A percentile compares a stretch with the other conserved stretches of the same genome.
Conservation (phyloP, 1,140 invertebrate genomes). For the Bombus breviceps region DNA sequence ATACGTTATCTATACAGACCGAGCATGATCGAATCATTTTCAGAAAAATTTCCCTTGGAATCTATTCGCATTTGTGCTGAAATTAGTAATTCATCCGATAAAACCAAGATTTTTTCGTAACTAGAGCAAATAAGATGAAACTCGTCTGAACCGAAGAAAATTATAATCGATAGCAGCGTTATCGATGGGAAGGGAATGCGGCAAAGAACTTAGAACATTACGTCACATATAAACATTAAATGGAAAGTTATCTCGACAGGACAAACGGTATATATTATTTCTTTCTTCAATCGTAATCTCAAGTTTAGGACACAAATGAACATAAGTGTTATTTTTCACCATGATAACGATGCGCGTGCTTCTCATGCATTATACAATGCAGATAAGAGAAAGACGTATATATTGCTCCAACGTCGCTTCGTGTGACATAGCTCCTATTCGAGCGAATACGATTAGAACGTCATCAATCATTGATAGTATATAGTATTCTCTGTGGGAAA, state of each 20-base stretch:
- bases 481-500: conserved; percentile 49
- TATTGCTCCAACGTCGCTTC: conserved; percentile 13
- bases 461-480: conserved; percentile 38
- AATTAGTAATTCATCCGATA: too few relatives aligned
- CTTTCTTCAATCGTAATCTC: conserved; percentile 13
- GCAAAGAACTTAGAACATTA: neutral
- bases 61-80: too few relatives aligned
- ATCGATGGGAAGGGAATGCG: neutral
- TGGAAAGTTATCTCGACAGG: neutral
- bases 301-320: neutral
- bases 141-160: neutral
- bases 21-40: neutral
- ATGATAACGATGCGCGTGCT: conserved; percentile 22
- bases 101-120: too few relatives aligned
- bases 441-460: neutral
- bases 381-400: conserved; percentile 39
- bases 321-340: conserved; percentile 12
- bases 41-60: neutral
- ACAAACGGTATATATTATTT: neutral
- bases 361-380: neutral
- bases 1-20: too few relatives aligned
- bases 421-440: conserved; percentile 16
- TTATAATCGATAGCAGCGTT: neutral
- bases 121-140: too few relatives aligned
- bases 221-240: conserved; percentile 11